These are phyloP conservation scores for Zhuqinia jingwanae DNA, from an alignment of 2,888 invertebrate genomes.

Conservation along the genomic window DNA sequence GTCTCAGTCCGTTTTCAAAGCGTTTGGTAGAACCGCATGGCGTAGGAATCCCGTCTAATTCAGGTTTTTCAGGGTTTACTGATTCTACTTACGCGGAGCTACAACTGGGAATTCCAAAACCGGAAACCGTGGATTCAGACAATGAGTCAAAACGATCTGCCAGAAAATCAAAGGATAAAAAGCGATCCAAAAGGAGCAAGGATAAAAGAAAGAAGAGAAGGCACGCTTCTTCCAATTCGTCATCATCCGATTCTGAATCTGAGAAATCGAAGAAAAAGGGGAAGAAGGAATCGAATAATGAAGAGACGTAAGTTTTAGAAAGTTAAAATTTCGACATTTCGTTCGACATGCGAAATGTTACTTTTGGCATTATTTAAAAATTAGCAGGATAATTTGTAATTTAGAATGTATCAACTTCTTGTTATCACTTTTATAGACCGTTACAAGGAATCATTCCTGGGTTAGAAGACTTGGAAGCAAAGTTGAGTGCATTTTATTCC, in stretches of 20 bases:
- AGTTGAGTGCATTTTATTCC: conserved; percentile 89
- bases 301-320: conserved; percentile 40
- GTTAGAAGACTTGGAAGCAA: conserved; percentile 88
- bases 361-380: too few relatives aligned
- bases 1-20: conserved; percentile 77
- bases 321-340: too few relatives aligned
- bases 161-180: conserved; percentile 76
- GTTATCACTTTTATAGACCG: background rate
- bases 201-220: conserved; percentile 76
- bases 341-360: too few relatives aligned
- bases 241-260: conserved; percentile 74
- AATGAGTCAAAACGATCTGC: conserved; percentile 59
- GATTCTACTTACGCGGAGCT: conserved; percentile 72
- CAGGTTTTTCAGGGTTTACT: conserved; percentile 63
- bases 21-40: conserved; percentile 69
- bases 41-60: conserved; percentile 47
- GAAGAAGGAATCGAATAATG: conserved; percentile 45
- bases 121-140: conserved; percentile 48
- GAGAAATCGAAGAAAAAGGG: conserved; percentile 72
- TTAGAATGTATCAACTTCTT: too few relatives aligned
- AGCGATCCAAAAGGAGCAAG: conserved; percentile 74
- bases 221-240: conserved; percentile 67
- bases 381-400: too few relatives aligned
- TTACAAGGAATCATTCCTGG: conserved; percentile 84
- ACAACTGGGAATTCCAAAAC: conserved; percentile 71